Conservation (phyloP, 2,888 invertebrate genomes). For the Xanthorhoe designata region DNA sequence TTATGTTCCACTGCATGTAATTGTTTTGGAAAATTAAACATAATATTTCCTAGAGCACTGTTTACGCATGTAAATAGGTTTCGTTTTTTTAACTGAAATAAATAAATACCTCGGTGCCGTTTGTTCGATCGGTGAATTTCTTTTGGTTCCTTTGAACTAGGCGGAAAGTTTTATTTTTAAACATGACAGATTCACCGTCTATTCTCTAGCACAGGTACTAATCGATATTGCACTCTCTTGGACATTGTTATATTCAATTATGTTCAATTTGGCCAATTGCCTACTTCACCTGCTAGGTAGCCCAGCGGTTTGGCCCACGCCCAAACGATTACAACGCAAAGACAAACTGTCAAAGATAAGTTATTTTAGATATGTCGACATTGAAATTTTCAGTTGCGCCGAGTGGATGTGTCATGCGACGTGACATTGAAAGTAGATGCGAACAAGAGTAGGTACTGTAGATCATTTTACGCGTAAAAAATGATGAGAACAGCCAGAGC, state of each 20-base stretch:
- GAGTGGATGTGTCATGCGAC: constrained; percentile 60
- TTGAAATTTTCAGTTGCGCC: constrained; percentile 70
- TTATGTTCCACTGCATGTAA: too few relatives aligned
- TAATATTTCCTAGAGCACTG: too few relatives aligned
- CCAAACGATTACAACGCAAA: constrained; percentile 82
- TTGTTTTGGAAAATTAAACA: too few relatives aligned
- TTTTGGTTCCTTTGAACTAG: background rate
- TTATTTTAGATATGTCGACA: constrained; percentile 82
- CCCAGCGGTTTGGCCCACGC: constrained; percentile 65
- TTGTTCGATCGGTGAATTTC: too few relatives aligned
- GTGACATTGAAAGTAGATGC: constrained; percentile 53
- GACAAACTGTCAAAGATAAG: constrained; percentile 84
- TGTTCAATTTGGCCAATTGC: constrained; percentile 80
- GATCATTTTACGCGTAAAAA: constrained; percentile 41
- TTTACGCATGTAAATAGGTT: too few relatives aligned
- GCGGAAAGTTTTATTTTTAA: background rate
- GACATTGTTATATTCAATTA: constrained; percentile 82
- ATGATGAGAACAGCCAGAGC: constrained; percentile 39
- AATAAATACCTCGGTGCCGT: too few relatives aligned
- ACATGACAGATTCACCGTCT: constrained; percentile 40
- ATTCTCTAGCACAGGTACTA: constrained; percentile 59
- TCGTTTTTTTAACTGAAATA: too few relatives aligned
- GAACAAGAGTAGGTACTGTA: constrained; percentile 44
- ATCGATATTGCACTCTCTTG: constrained; percentile 72
- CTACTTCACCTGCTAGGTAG: constrained; percentile 82